Evolutionary conservation across 1,140 invertebrate genomes (phyloP).

Genomic region (Cotesia chilonis): DNA sequence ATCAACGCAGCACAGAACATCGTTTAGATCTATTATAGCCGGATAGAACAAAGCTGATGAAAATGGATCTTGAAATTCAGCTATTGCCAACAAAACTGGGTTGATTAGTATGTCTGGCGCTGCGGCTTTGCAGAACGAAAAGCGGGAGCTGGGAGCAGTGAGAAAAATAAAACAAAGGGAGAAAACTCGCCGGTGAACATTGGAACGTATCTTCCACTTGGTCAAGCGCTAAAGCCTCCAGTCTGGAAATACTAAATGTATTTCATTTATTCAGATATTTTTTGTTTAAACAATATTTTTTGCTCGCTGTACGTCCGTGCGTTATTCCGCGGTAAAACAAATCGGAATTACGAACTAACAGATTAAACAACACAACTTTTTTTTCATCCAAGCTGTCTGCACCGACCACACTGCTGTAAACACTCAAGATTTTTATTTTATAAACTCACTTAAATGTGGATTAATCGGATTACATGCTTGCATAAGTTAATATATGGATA

Average conservation of each 20-base stretch:
- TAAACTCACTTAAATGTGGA: constrained; percentile 2
- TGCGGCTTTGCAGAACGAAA: neutral
- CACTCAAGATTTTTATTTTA: no score
- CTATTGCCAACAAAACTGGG: constrained; percentile 2
- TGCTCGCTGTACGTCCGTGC: neutral
- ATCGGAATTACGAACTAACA: no score
- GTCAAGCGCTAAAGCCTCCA: neutral
- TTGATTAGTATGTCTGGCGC: neutral
- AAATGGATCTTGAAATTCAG: constrained; percentile 12
- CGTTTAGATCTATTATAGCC: constrained; percentile 17
- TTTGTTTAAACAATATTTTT: neutral
- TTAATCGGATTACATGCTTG: neutral
- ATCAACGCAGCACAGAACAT: neutral
- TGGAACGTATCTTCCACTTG: constrained; percentile 11
- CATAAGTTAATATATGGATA: constrained; percentile 11
- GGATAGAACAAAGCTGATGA: neutral
- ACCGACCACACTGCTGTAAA: no score
- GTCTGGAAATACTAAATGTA: no score
- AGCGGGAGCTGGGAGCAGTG: neutral
- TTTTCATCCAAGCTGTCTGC: no score
- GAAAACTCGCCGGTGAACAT: neutral
- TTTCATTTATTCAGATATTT: neutral
- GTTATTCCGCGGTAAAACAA: no score
- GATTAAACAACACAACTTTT: no score
- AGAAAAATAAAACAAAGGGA: constrained; percentile 3